Percentiles rank a stretch among this genome's conserved stretches.
These are phyloP conservation scores for Drosophila austrosaltans DNA, from an alignment of 2,888 invertebrate species.

Conservation along the genomic window DNA sequence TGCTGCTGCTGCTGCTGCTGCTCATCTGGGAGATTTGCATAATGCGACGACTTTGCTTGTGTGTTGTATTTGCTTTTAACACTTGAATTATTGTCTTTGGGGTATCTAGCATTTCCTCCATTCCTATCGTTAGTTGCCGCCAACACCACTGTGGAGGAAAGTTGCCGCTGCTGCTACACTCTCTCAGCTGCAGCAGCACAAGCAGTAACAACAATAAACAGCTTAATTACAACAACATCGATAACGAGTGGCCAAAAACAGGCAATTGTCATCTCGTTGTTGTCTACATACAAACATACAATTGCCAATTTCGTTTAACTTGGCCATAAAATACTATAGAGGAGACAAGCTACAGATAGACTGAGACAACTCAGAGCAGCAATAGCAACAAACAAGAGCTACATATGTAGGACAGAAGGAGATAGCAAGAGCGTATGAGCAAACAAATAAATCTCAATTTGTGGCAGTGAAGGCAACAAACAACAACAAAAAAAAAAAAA, in stretches of 20 bases:
- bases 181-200: constrained; percentile 44
- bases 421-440: neutral
- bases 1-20: neutral
- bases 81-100: constrained; percentile 70
- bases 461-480: constrained; percentile 42
- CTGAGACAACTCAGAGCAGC: constrained; percentile 23
- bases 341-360: constrained; percentile 35
- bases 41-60: constrained; percentile 49
- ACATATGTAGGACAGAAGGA: neutral
- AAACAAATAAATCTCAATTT: constrained; percentile 61
- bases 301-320: constrained; percentile 74
- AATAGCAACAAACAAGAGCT: constrained; percentile 27
- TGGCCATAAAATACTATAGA: constrained; percentile 64
- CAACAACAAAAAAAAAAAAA: neutral
- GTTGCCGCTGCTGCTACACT: constrained; percentile 21
- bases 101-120: neutral
- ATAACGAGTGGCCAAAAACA: constrained; percentile 53
- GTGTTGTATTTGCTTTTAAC: constrained; percentile 61
- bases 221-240: constrained; percentile 75
- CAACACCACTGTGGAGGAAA: constrained; percentile 34
- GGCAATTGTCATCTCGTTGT: constrained; percentile 64
- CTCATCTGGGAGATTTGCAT: constrained; percentile 62
- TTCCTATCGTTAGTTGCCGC: constrained; percentile 43
- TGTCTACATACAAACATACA: constrained; percentile 59
- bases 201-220: constrained; percentile 53